A percentile compares a stretch with the other conserved stretches of the same genome.
Evolutionary conservation across 2,797 vertebrate species (phyloP).

Genomic region (Halcyon badia): DNA sequence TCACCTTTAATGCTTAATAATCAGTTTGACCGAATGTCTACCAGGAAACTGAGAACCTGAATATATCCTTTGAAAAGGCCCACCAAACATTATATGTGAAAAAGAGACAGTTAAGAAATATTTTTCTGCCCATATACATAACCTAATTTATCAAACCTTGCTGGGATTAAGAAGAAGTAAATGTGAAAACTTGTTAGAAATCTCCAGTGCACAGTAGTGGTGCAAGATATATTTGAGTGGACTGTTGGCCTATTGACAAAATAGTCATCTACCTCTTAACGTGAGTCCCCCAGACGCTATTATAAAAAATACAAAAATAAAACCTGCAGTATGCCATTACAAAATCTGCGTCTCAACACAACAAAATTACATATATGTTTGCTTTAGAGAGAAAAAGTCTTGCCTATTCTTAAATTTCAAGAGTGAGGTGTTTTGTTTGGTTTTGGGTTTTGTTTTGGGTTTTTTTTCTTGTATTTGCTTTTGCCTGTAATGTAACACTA

Average conservation of each 20-base stretch:
- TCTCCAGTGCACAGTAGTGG: neutral
- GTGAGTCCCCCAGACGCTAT: neutral
- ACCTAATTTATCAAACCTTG: neutral
- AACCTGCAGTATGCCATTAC: neutral
- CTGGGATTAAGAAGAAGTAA: neutral
- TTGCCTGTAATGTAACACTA: neutral
- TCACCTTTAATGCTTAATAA: neutral
- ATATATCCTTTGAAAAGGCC: neutral
- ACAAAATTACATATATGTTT: neutral
- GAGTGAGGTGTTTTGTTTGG: neutral
- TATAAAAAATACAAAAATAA: neutral
- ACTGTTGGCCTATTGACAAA: neutral
- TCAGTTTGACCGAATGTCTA: neutral
- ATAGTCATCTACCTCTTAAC: neutral
- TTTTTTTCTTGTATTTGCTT: neutral
- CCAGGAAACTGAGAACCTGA: neutral
- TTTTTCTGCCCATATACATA: neutral
- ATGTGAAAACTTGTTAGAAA: neutral
- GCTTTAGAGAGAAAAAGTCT: neutral
- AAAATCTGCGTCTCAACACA: neutral
- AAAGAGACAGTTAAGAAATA: neutral
- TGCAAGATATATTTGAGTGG: neutral
- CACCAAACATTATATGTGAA: neutral
- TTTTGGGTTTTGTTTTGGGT: neutral
- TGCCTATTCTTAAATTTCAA: neutral